Conservation (phyloP, 2,113 vertebrate genomes). For the Odobenus rosmarus region DNA sequence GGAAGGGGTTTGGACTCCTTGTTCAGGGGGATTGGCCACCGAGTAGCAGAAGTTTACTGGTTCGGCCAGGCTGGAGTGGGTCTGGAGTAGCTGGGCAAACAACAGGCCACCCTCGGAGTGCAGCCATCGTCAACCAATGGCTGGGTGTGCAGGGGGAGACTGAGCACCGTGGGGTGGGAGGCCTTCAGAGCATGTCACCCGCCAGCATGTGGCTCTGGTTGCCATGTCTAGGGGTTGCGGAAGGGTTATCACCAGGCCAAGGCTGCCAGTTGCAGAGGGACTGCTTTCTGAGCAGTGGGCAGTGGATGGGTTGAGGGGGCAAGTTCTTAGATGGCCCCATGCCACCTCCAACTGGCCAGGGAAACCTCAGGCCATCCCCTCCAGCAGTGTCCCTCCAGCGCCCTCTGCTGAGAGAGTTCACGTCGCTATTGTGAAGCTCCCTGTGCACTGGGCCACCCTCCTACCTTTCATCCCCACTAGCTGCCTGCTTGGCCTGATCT, state of each 20-base stretch:
- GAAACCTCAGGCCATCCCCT: not conserved
- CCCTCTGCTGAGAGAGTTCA: not conserved
- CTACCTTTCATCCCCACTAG: not conserved
- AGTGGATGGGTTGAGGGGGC: not conserved
- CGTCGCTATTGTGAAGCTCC: accelerated
- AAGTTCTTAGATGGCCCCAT: not conserved
- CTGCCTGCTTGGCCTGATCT: not conserved
- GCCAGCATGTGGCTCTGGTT: not conserved
- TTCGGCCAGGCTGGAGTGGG: not conserved
- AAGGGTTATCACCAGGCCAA: not conserved
- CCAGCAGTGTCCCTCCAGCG: not conserved
- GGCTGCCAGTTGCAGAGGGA: not conserved
- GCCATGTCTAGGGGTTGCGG: not conserved
- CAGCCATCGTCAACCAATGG: not conserved
- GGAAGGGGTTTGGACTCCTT: not conserved
- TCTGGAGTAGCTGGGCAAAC: not conserved
- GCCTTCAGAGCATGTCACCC: not conserved
- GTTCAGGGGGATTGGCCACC: not conserved
- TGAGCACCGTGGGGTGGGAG: not conserved
- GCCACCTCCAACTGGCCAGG: not conserved
- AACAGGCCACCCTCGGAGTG: not conserved
- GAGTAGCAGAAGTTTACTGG: not conserved
- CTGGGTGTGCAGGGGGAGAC: not conserved
- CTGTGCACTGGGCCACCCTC: too few relatives aligned
- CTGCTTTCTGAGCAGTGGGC: too few relatives aligned